Evolutionary conservation across 2,113 vertebrate species (phyloP).

Genomic region (Mystacornis crossleyi): DNA sequence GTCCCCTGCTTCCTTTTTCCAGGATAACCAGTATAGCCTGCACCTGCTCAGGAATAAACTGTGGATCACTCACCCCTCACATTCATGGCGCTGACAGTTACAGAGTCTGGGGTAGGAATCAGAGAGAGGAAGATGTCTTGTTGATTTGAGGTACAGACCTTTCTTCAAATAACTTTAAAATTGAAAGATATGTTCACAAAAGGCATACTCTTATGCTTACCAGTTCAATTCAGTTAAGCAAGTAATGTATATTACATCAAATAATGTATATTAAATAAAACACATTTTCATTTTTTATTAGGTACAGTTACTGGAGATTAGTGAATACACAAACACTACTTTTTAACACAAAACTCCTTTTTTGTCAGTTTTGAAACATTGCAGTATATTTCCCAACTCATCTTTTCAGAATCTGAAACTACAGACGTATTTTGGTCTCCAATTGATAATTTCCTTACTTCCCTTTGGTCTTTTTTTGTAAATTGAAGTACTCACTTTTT

Average conservation of each 20-base stretch:
- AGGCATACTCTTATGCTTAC: not conserved
- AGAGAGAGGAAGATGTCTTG: not conserved
- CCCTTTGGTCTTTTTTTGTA: not conserved
- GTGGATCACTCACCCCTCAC: not conserved
- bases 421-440: not conserved
- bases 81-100: rapidly evolving
- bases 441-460: not conserved
- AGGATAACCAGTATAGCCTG: not conserved
- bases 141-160: not conserved
- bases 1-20: not conserved
- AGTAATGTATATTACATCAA: no score
- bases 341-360: not conserved
- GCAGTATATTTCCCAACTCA: not conserved
- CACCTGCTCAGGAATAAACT: not conserved
- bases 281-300: not conserved
- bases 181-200: not conserved
- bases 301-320: not conserved
- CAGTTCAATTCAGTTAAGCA: not conserved
- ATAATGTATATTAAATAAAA: not conserved
- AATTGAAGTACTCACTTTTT: not conserved
- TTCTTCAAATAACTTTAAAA: not conserved
- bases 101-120: no score
- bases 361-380: not conserved
- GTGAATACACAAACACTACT: not conserved
- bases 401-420: not conserved